Evolutionary conservation across 2,888 invertebrate species (phyloP), one percentile per base, ranked within the genome.

Genomic region (Cataglyphis livida): DNA sequence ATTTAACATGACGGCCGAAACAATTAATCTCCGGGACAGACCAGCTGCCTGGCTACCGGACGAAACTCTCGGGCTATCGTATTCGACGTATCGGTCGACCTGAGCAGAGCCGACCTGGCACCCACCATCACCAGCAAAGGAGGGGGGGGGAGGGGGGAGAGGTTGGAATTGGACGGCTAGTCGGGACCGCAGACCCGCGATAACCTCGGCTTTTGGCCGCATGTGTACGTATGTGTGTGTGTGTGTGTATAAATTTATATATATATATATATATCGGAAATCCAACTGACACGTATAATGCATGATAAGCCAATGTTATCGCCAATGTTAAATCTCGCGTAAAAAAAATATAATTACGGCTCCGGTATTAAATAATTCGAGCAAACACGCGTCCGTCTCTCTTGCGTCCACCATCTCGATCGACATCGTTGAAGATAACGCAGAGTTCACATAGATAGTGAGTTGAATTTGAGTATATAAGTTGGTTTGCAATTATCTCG

Each of bases 1-100:
- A 73, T 73, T 41, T 73, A 73, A 73, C 71, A 73, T 59, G 71
- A 73, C 71, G 57, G 57, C 57, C 59, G 57, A 73, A 73, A 73
- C 71, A 59, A 73, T 73, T 57, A 73, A 73, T 41, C 25, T 73
- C 57, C 71, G 71, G 21, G 54, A 38, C 38, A 59, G 57, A 18
- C 41, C 41, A 41, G 28, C 38, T 38, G 71, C 71, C 41, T 12
- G 18, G 18, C 25, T 38, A 41, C 71, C 71, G 41, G 71, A 38
- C 25, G 25, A 71, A 38, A 57, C 71, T 71, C 57, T 38, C 71
- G 38, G 38, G 35, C 54, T 71, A 57, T 64, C 64, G 38, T 51
- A 51, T 68, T 68, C 68, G 68, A 68, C 38, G 64, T 64, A 64
- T 64, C 64, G 38, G 68, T 32, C 57, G 57, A 10, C 12, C 25